A percentile compares a stretch with the other conserved stretches of the same genome.
These are phyloP conservation scores for Minunthozetes semirufus DNA, from an alignment of 2,888 invertebrate species.

Conservation along the genomic window DNA sequence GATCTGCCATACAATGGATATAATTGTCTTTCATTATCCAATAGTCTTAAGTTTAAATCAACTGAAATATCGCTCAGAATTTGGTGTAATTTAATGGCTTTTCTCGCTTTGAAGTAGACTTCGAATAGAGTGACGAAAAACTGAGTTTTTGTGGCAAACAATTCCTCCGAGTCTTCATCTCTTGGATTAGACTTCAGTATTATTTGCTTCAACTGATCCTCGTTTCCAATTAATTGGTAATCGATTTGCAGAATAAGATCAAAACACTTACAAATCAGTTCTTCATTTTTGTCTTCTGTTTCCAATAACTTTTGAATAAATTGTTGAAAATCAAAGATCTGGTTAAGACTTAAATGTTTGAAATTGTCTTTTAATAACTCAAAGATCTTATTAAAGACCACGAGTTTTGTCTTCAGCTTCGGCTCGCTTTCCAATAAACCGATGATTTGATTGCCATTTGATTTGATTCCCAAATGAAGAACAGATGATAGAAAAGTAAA, in stretches of 20 bases:
- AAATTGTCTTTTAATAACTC: not conserved
- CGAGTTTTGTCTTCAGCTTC: not conserved
- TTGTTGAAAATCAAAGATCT: not conserved
- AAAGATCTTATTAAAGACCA: not conserved
- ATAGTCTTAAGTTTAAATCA: not conserved
- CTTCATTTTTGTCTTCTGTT: not conserved
- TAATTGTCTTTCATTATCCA: not conserved
- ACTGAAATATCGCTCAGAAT: not conserved
- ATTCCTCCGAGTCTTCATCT: not conserved
- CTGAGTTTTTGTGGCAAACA: not conserved
- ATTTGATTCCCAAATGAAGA: not conserved
- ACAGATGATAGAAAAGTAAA: not conserved
- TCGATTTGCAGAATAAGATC: not conserved
- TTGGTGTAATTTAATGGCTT: not conserved
- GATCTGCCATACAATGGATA: slow-evolving; percentile 18
- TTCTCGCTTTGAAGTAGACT: not conserved
- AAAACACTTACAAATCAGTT: not conserved
- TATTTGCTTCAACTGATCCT: not conserved
- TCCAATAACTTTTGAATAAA: not conserved
- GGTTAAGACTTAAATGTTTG: not conserved
- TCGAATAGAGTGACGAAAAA: not conserved
- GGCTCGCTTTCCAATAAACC: not conserved
- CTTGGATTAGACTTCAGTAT: not conserved
- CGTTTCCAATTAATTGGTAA: not conserved
- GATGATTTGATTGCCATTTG: not conserved